Conservation (phyloP, 2,888 invertebrate species). For the Busseola fusca region DNA sequence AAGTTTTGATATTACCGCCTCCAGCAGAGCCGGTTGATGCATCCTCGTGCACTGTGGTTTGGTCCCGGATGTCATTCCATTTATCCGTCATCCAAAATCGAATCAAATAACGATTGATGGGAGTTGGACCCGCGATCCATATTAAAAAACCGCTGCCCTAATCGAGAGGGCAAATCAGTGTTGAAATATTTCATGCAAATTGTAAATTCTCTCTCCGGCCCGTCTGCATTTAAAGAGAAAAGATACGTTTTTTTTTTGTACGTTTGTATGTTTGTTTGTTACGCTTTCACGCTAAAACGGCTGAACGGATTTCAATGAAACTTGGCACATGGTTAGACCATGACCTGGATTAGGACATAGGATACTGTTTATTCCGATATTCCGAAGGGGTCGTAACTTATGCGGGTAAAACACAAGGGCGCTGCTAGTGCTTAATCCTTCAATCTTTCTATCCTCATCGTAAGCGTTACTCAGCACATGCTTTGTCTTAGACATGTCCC, state of each 20-base stretch:
- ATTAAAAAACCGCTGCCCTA: not conserved
- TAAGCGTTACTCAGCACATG: not conserved
- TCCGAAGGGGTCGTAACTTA: too few relatives aligned
- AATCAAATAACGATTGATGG: constrained; percentile 9
- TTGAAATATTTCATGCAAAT: not conserved
- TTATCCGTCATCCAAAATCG: constrained; percentile 5
- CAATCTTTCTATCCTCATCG: not conserved
- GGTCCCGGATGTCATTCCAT: not conserved
- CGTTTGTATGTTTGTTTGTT: not conserved
- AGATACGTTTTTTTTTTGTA: not conserved
- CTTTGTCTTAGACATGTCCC: not conserved
- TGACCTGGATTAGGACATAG: too few relatives aligned
- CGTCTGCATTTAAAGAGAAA: not conserved
- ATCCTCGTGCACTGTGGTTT: not conserved
- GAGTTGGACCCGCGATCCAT: not conserved
- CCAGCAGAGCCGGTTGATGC: not conserved
- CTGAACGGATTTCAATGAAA: not conserved
- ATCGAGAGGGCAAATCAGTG: not conserved
- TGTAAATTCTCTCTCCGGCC: not conserved
- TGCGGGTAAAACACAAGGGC: too few relatives aligned
- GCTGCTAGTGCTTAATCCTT: not conserved
- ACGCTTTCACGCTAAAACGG: not conserved
- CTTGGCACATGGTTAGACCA: too few relatives aligned
- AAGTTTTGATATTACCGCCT: not conserved
- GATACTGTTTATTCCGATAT: too few relatives aligned